These are phyloP conservation scores for Cryptotis parvus DNA, from an alignment of 2,113 vertebrate genomes.

Conservation along the genomic window DNA sequence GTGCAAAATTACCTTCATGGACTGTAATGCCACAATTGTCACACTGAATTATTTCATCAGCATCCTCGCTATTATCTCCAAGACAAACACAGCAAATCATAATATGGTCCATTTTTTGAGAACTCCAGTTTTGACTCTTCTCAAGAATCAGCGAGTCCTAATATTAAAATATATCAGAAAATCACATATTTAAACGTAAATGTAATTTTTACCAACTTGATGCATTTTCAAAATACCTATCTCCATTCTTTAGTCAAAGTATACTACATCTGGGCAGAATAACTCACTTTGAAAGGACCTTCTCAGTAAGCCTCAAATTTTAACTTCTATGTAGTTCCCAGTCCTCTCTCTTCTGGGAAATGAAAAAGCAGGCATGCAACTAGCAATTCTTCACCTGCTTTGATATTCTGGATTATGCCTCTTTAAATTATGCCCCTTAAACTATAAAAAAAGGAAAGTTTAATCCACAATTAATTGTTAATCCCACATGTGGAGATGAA, in stretches of 20 bases:
- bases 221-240: conserved; percentile 34
- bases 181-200: conserved; percentile 41
- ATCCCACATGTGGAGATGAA: conserved; percentile 1
- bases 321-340: background rate
- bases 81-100: conserved; percentile 99
- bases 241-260: conserved; percentile 16
- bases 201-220: conserved; percentile 37
- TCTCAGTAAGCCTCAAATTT: conserved; percentile 1
- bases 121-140: conserved; percentile 95
- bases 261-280: background rate
- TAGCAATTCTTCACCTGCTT: conserved; percentile 3
- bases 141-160: conserved; percentile 96
- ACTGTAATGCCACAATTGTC: conserved; percentile 99
- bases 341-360: conserved; percentile 4
- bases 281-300: background rate
- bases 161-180: conserved; percentile 79
- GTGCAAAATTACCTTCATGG: conserved; percentile 94
- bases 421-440: background rate
- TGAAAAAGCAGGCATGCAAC: conserved; percentile 2
- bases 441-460: conserved; percentile 35
- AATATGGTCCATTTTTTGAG: conserved; percentile 97
- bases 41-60: conserved; percentile 99
- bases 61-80: conserved; percentile 99
- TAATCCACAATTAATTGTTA: conserved; percentile 5
- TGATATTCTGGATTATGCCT: conserved; percentile 26